A percentile compares a stretch with the other conserved stretches of the same genome.
Evolutionary conservation across 2,888 invertebrate genomes (phyloP).

Genomic region (Mythimna ferrago): DNA sequence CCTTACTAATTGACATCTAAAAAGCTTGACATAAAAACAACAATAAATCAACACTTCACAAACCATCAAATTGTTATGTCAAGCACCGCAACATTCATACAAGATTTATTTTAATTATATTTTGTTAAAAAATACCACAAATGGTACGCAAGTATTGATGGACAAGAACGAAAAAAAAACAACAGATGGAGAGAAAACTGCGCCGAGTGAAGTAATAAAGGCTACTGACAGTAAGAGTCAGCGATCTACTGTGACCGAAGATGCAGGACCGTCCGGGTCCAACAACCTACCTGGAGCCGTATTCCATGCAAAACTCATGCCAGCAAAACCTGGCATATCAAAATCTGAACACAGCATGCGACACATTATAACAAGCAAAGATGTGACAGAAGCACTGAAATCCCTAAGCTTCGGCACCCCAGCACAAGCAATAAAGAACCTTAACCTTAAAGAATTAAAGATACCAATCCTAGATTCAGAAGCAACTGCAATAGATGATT

Average conservation of each 20-base stretch:
- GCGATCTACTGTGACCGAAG: slow-evolving; percentile 66
- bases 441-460: slow-evolving; percentile 76
- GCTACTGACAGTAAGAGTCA: slow-evolving; percentile 54
- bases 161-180: slow-evolving; percentile 76
- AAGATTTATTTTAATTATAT: slow-evolving; percentile 66
- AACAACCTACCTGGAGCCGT: slow-evolving; percentile 80
- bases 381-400: slow-evolving; percentile 81
- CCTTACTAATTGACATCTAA: slow-evolving; percentile 6
- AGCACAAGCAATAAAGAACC: slow-evolving; percentile 66
- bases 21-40: slow-evolving; percentile 30
- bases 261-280: slow-evolving; percentile 82
- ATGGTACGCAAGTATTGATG: slow-evolving; percentile 81
- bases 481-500: slow-evolving; percentile 65
- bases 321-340: slow-evolving; percentile 77
- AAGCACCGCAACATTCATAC: slow-evolving; percentile 65
- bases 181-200: slow-evolving; percentile 70
- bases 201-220: slow-evolving; percentile 66
- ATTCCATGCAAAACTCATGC: slow-evolving; percentile 62
- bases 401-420: slow-evolving; percentile 78
- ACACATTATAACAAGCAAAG: slow-evolving; percentile 81
- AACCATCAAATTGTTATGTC: slow-evolving; percentile 64
- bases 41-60: slow-evolving; percentile 41
- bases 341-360: slow-evolving; percentile 86
- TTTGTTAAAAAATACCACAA: slow-evolving; percentile 73
- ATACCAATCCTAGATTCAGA: slow-evolving; percentile 73